A percentile compares a stretch with the other conserved stretches of the same genome.
Conservation (phyloP, 2,888 invertebrate species). For the Epiblema foenella region DNA sequence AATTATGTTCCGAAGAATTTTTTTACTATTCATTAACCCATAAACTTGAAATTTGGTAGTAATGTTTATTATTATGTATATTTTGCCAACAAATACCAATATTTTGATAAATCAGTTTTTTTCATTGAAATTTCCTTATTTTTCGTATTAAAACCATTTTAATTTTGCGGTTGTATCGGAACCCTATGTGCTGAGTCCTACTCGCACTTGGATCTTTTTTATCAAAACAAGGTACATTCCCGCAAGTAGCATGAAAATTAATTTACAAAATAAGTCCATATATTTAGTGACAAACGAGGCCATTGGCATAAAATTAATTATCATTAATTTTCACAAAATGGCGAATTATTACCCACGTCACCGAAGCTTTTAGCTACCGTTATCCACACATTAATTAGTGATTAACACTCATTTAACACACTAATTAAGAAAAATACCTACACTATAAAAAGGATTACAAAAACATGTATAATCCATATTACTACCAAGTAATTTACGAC, state of each 20-base stretch:
- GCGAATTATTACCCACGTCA: slow-evolving; percentile 39
- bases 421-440: slow-evolving; percentile 34
- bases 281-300: slow-evolving; percentile 31
- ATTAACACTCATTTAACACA: slow-evolving; percentile 42
- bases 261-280: slow-evolving; percentile 15
- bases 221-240: background rate
- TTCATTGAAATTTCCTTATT: too few species aligned
- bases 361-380: slow-evolving; percentile 40
- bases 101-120: too few species aligned
- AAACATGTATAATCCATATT: background rate
- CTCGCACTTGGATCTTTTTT: too few species aligned
- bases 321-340: slow-evolving; percentile 36
- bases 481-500: background rate
- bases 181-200: too few species aligned
- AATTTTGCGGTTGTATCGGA: too few species aligned
- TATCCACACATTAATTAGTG: slow-evolving; percentile 41
- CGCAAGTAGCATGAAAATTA: background rate
- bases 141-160: too few species aligned
- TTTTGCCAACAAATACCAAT: too few species aligned
- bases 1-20: too few species aligned
- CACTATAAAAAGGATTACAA: slow-evolving; percentile 1
- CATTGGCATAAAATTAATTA: slow-evolving; percentile 34
- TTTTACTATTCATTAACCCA: too few species aligned
- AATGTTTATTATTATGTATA: too few species aligned
- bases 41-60: too few species aligned